Evolutionary conservation across 2,113 vertebrate genomes (phyloP), one percentile per base, ranked within the genome.

Genomic region (Chauna torquata): DNA sequence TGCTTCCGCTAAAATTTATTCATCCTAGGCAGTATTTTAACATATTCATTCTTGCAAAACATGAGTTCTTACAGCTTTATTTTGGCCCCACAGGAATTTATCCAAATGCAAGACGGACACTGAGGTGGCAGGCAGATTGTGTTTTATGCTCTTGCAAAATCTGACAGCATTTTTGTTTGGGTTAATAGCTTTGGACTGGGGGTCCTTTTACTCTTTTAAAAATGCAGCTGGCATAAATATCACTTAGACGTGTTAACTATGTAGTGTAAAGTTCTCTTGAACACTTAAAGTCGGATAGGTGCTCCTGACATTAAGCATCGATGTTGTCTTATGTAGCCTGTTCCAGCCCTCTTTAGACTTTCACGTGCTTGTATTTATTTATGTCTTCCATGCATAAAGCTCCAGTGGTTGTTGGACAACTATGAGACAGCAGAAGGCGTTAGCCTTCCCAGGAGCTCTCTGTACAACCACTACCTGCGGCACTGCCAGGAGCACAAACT

Each of bases 401-500:
- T 99, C 90, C 99, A 99, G 98, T 99, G 99, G 99, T 98, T 99
- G 94, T 93, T 99, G 97, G 99, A 99, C 89, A 99, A 99, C 96
- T 99, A 99, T 0, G 99, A 99, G 97, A 99, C 99, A 0, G 99
- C 99, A 0, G 99, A 99, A 76, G 99, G 99, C 0, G 99, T 99
- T 68, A 99, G 99, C 94, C 98, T 99, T 34, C 99, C 99, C 49
- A 95, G 99, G 24, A 99, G 99, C 96, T 99, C 99, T 8, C 98
- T 99, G 11, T 99, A 99, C 96, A 99, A 98, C 98, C 99, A 99
- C 93, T 99, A 99, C 98, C 97, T 99, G 58, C 95, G 99, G 45
- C 99, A 99, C 98, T 99, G 99, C 97, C 99, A 99, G 97, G 99
- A 99, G 80, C 99, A 99, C 98, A 99, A 99, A 81, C 98, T 99